phyloP scores from a whole-genome alignment of 2,797 vertebrate genomes.

The Cetoscarus ocellatus region DNA sequence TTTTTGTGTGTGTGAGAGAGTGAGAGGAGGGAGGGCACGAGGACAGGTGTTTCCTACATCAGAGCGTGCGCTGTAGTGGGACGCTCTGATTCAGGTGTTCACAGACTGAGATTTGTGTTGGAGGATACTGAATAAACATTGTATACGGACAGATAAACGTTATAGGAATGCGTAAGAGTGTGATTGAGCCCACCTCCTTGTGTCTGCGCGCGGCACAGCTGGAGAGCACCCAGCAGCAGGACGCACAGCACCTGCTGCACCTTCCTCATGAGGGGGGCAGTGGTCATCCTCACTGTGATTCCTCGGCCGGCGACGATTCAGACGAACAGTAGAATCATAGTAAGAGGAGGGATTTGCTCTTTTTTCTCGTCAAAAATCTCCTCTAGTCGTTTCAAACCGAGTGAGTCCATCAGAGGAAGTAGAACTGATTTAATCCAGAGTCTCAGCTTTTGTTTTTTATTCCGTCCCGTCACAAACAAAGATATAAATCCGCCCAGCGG shows the following conservation, averaged over 20 bases:
- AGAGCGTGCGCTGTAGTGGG: neutral
- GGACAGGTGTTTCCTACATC: conserved; percentile 56
- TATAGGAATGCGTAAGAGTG: conserved; percentile 16
- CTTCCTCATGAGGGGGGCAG: conserved; percentile 35
- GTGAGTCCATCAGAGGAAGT: conserved; percentile 25
- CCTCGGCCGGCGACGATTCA: conserved; percentile 22
- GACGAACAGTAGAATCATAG: conserved; percentile 18
- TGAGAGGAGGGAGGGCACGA: conserved; percentile 17
- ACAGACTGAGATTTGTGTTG: conserved; percentile 1
- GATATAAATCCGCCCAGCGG: neutral
- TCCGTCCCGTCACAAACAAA: neutral
- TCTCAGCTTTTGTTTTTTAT: neutral
- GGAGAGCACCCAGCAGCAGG: conserved; percentile 63
- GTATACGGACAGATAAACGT: neutral
- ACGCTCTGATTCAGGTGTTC: conserved; percentile 17
- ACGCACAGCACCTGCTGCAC: conserved; percentile 68
- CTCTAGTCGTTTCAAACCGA: conserved; percentile 3
- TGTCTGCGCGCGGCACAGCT: conserved; percentile 69
- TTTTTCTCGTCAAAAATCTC: neutral
- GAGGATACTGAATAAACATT: too few relatives aligned
- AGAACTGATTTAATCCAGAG: neutral
- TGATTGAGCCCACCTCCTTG: conserved; percentile 65
- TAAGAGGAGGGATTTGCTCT: neutral
- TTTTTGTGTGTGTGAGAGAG: neutral
- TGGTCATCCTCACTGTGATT: conserved; percentile 61